Evolutionary conservation across 1,140 invertebrate genomes (phyloP).

Genomic region (Orussus abietinus): DNA sequence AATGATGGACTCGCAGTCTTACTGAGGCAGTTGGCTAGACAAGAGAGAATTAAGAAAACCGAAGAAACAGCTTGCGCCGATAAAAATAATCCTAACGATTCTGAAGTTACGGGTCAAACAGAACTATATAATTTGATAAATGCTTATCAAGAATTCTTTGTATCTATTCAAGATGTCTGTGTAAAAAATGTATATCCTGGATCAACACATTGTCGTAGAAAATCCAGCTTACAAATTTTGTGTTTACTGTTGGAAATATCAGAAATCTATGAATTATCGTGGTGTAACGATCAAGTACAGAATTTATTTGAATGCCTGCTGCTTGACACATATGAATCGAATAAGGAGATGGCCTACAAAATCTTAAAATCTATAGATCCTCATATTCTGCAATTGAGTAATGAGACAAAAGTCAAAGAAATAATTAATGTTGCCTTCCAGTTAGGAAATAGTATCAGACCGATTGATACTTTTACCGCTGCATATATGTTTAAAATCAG

Average conservation of each 20-base stretch:
- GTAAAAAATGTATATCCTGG: slow-evolving; percentile 61
- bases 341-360: slow-evolving; percentile 63
- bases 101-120: slow-evolving; percentile 21
- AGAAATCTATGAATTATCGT: slow-evolving; percentile 20
- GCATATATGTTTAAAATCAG: slow-evolving; percentile 68
- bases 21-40: slow-evolving; percentile 22
- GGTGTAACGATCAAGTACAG: slow-evolving; percentile 39
- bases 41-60: slow-evolving; percentile 24
- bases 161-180: slow-evolving; percentile 54
- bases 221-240: slow-evolving; percentile 60
- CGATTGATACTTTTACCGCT: slow-evolving; percentile 75
- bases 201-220: slow-evolving; percentile 67
- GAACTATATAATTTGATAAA: slow-evolving; percentile 26
- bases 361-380: slow-evolving; percentile 33
- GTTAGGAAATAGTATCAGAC: slow-evolving; percentile 68
- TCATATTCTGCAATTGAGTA: slow-evolving; percentile 36
- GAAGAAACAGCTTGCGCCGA: slow-evolving; percentile 16
- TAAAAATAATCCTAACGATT: slow-evolving; percentile 28
- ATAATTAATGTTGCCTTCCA: slow-evolving; percentile 52
- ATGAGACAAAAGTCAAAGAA: slow-evolving; percentile 36
- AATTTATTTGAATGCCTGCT: slow-evolving; percentile 59
- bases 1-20: slow-evolving; percentile 37
- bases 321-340: slow-evolving; percentile 75
- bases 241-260: slow-evolving; percentile 35
- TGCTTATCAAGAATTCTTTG: slow-evolving; percentile 49